phyloP scores from a whole-genome alignment of 2,888 invertebrate species.

The Sycophila texana region DNA sequence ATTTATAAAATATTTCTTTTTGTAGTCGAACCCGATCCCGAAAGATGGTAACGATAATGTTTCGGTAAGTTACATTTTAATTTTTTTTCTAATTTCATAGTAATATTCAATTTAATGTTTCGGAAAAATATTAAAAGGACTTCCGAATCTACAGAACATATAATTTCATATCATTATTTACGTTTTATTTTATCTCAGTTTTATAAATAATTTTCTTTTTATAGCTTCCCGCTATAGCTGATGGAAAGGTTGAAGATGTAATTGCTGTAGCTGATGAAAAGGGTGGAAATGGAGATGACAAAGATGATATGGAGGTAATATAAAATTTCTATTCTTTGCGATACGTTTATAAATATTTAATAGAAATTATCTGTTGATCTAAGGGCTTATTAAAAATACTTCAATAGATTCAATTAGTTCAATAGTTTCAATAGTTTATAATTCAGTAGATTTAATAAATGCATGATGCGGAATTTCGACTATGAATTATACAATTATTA shows the following conservation, averaged over 20 bases:
- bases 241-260: neutral
- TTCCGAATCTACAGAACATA: neutral
- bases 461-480: too few relatives aligned
- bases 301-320: too few relatives aligned
- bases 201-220: neutral
- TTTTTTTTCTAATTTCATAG: neutral
- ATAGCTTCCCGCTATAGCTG: neutral
- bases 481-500: too few relatives aligned
- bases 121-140: neutral
- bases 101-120: too few relatives aligned
- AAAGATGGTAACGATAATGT: neutral
- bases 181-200: neutral
- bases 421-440: too few relatives aligned
- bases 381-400: too few relatives aligned
- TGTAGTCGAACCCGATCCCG: slow-evolving; percentile 10
- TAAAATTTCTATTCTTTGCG: too few relatives aligned
- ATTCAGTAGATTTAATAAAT: too few relatives aligned
- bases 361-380: too few relatives aligned
- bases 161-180: neutral
- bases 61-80: neutral
- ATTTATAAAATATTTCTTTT: neutral
- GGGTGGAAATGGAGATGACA: too few relatives aligned
- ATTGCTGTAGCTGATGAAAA: neutral
- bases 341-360: too few relatives aligned
- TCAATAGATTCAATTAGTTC: too few relatives aligned